Percentiles rank a stretch among this genome's conserved stretches.
Evolutionary conservation across 2,888 invertebrate species (phyloP).

Genomic region (Lysandra coridon): DNA sequence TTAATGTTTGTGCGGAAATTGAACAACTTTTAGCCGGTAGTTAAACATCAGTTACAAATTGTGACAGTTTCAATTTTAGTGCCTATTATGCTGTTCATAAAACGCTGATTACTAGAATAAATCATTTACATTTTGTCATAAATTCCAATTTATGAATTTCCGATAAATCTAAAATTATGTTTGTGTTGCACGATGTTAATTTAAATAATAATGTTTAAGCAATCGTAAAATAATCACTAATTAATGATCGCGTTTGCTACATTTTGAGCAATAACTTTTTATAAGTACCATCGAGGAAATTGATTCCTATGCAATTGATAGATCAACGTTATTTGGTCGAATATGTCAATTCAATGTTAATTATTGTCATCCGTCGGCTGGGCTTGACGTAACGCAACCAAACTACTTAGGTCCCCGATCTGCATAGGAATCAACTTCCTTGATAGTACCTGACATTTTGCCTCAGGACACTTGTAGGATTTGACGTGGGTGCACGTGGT

Average conservation of each 20-base stretch:
- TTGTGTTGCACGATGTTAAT: background rate
- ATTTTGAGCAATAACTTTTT: background rate
- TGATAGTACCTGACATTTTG: background rate
- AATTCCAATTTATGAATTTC: conserved; percentile 8
- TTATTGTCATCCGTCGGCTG: too few species aligned
- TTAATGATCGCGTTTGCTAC: conserved; percentile 33
- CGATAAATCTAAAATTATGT: conserved; percentile 14
- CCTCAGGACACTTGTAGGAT: background rate
- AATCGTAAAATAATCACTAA: conserved; percentile 1
- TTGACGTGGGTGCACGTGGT: background rate
- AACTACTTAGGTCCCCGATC: too few species aligned
- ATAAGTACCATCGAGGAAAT: too few species aligned
- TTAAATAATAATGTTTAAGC: background rate
- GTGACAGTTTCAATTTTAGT: conserved; percentile 13
- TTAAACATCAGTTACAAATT: conserved; percentile 12
- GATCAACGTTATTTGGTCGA: too few species aligned
- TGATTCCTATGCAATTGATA: too few species aligned
- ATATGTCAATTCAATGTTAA: too few species aligned
- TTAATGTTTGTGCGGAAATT: background rate
- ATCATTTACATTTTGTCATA: conserved; percentile 2
- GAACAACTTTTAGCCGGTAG: conserved; percentile 14
- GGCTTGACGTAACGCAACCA: too few species aligned
- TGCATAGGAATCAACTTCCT: too few species aligned
- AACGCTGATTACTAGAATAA: conserved; percentile 7
- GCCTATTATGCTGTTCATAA: conserved; percentile 13